phyloP scores from a whole-genome alignment of 1,140 invertebrate species.

The Melitaea cinxia region DNA sequence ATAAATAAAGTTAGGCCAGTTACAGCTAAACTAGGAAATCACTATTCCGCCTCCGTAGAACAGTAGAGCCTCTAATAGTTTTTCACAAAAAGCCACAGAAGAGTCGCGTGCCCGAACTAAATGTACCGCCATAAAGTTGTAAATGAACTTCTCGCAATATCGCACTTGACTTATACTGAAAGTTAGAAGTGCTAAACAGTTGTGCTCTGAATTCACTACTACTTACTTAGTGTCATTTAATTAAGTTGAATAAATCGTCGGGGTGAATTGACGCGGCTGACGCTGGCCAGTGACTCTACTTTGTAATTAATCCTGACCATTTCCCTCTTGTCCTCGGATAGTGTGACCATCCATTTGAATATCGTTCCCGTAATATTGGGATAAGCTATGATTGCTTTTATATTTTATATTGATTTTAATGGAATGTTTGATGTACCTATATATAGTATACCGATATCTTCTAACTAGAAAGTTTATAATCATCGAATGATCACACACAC shows the following conservation, averaged over 20 bases:
- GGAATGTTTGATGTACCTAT: too few species aligned
- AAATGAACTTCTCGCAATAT: constrained; percentile 75
- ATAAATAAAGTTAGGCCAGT: too few species aligned
- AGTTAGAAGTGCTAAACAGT: constrained; percentile 47
- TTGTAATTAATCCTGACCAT: constrained; percentile 54
- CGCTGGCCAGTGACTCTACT: constrained; percentile 23
- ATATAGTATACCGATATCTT: too few species aligned
- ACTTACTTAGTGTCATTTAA: constrained; percentile 59
- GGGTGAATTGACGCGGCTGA: constrained; percentile 29
- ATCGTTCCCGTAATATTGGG: background rate
- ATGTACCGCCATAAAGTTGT: constrained; percentile 64
- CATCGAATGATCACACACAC: too few species aligned
- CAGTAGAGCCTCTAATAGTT: background rate
- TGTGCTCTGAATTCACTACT: constrained; percentile 40
- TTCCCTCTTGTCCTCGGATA: constrained; percentile 42
- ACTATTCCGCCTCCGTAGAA: background rate
- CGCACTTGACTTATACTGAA: constrained; percentile 54
- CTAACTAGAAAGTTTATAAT: too few species aligned
- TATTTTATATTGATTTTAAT: too few species aligned
- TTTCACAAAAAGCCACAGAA: constrained; percentile 9
- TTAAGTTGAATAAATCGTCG: constrained; percentile 54
- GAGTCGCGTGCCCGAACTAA: constrained; percentile 8
- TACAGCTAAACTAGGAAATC: background rate
- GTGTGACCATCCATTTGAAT: constrained; percentile 34
- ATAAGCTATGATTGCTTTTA: background rate